A percentile compares a stretch with the other conserved stretches of the same genome.
These are phyloP conservation scores for Eupithecia subumbrata DNA, from an alignment of 2,888 invertebrate species.

Conservation along the genomic window DNA sequence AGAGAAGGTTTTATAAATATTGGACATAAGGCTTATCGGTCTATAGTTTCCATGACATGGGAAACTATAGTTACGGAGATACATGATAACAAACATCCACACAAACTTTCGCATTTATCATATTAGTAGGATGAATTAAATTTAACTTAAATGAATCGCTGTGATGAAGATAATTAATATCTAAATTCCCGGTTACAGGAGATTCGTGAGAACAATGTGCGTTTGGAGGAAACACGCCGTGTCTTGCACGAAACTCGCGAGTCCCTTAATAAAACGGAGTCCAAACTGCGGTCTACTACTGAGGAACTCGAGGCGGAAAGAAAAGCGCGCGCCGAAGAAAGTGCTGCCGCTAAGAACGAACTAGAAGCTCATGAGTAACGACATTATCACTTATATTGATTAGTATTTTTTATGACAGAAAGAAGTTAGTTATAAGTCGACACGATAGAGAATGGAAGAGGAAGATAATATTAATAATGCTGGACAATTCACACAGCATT, in stretches of 20 bases:
- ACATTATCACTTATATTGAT: background rate
- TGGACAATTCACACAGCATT: too few relatives aligned
- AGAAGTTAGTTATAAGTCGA: background rate
- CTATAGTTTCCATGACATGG: too few relatives aligned
- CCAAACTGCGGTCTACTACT: background rate
- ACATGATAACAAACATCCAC: too few relatives aligned
- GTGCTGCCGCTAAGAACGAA: constrained; percentile 6
- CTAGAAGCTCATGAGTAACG: background rate
- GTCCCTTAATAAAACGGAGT: background rate
- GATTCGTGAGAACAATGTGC: background rate
- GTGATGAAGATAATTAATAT: background rate
- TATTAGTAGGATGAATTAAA: background rate
- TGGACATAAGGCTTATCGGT: too few relatives aligned
- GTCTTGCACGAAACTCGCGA: background rate
- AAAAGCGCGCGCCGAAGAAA: constrained; percentile 16
- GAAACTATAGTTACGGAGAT: too few relatives aligned
- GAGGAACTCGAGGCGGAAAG: constrained; percentile 49
- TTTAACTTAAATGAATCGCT: background rate
- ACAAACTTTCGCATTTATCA: too few relatives aligned
- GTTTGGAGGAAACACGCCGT: background rate
- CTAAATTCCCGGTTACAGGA: constrained; percentile 15
- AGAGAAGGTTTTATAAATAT: too few relatives aligned
- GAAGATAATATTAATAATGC: too few relatives aligned
- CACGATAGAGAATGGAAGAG: background rate
- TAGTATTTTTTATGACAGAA: background rate